Conservation (phyloP, 2,113 vertebrate species). For the Scomber japonicus region DNA sequence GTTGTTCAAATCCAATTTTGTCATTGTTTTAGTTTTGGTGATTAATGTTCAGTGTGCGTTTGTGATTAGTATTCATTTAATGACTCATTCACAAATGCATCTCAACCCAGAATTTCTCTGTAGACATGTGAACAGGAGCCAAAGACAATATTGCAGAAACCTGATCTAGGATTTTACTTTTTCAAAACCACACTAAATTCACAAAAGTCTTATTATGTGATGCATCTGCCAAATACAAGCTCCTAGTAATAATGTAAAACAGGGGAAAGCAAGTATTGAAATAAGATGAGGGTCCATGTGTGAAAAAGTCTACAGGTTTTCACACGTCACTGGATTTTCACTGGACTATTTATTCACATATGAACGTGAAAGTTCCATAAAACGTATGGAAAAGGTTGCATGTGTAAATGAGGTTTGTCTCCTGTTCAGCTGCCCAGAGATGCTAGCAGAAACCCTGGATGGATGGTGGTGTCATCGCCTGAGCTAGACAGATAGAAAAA, state of each 20-base stretch:
- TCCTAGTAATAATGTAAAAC: too few species aligned
- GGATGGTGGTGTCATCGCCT: constrained; percentile 60
- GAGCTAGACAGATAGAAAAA: constrained; percentile 56
- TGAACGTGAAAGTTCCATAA: constrained; percentile 14
- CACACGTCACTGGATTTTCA: not conserved
- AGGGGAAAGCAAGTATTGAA: not conserved
- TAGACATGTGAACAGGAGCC: not conserved
- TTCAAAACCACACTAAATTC: not conserved
- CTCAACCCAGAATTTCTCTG: not conserved
- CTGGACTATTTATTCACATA: not conserved
- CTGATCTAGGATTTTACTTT: not conserved
- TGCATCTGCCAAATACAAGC: not conserved
- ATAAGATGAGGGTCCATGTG: not conserved
- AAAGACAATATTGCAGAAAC: not conserved
- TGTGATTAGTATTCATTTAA: not conserved
- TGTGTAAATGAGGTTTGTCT: constrained; percentile 39
- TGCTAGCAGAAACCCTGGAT: constrained; percentile 78
- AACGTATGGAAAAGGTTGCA: constrained; percentile 4
- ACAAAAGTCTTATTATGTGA: not conserved
- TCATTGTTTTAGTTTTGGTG: not conserved
- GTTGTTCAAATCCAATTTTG: not conserved
- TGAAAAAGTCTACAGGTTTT: not conserved
- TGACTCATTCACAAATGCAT: not conserved
- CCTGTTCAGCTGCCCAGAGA: constrained; percentile 64
- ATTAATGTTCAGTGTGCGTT: not conserved